Base-by-base conservation (phyloP, 2,888 invertebrate genomes). In the Noctua fimbriata region DNA sequence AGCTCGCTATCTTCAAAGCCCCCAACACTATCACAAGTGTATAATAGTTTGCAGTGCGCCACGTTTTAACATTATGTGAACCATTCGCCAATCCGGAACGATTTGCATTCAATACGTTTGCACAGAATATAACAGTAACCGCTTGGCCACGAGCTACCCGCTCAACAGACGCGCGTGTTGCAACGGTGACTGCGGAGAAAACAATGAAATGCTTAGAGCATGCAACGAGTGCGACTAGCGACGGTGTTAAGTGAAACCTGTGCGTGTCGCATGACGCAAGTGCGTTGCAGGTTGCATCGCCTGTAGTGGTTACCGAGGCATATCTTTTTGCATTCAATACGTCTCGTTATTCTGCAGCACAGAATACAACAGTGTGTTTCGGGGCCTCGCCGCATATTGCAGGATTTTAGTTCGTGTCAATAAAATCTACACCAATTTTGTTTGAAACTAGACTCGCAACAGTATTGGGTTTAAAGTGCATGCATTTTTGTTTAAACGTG, bases 401-500 rank as follows among this genome's bases (percentile, higher is more conserved):
- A 32, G 72, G 47, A 63, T 88, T 88, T 85, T 88, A 76, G 73
- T 47, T 73, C 66, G 71, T 76, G 73, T 81, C 82, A 76, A 73
- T 84, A 84, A 79, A 84, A 84, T 84, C 67, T 67, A 32, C 60
- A 87, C 47, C 79, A 84, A 84, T 71, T 69, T 69, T 58, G 88
- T 81, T 76, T 66, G 63, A 69, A 85, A 81, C 70, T 73, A 70
- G 66, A 76, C 63, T 58, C 32, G 55, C 60, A 73, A 28, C 81
- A 16, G 66, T 69, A 67, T 67, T 69, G 70, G 70, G 84, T 83
- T 87, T 83, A 82, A 86, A 86, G 86, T 82, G 82, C 86, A 82
- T 36, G 36, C 65, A 58, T 65, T 82, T 82, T 86, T 86, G 44
- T 52, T 16, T 32, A 5, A 24, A 32, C 41, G 28, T 44, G 69